Conservation (phyloP, 2,888 invertebrate genomes). For the Ischnura elegans region DNA sequence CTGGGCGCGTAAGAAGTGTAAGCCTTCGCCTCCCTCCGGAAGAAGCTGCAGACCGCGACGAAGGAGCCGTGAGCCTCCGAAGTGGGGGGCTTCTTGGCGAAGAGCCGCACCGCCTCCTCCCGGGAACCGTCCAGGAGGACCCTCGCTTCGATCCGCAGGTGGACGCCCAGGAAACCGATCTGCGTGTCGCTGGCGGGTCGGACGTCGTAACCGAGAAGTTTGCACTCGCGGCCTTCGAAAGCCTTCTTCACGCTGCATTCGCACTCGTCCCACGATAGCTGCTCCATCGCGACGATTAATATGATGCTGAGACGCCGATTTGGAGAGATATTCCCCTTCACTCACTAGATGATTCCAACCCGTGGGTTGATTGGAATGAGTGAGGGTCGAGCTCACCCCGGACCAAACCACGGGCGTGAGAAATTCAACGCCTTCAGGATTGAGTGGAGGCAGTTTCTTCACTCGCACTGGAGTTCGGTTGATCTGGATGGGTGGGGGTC, state of each 20-base stretch:
- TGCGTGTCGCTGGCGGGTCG: neutral
- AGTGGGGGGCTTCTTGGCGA: slow-evolving; percentile 37
- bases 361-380: too few relatives aligned
- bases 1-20: neutral
- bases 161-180: slow-evolving; percentile 36
- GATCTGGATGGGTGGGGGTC: too few relatives aligned
- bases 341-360: too few relatives aligned
- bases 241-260: neutral
- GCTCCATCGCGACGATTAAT: neutral
- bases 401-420: too few relatives aligned
- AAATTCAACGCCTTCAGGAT: too few relatives aligned
- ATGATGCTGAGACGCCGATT: too few relatives aligned
- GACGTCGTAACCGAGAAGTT: neutral
- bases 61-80: neutral
- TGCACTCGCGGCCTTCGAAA: neutral
- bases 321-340: too few relatives aligned
- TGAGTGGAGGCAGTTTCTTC: too few relatives aligned
- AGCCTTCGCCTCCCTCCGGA: neutral
- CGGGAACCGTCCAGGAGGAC: neutral
- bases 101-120: neutral
- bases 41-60: neutral
- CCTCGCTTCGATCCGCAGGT: slow-evolving; percentile 10
- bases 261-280: neutral
- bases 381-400: too few relatives aligned
- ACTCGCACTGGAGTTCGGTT: too few relatives aligned